Conservation (phyloP, 2,888 invertebrate species). For the Leucania comma region DNA sequence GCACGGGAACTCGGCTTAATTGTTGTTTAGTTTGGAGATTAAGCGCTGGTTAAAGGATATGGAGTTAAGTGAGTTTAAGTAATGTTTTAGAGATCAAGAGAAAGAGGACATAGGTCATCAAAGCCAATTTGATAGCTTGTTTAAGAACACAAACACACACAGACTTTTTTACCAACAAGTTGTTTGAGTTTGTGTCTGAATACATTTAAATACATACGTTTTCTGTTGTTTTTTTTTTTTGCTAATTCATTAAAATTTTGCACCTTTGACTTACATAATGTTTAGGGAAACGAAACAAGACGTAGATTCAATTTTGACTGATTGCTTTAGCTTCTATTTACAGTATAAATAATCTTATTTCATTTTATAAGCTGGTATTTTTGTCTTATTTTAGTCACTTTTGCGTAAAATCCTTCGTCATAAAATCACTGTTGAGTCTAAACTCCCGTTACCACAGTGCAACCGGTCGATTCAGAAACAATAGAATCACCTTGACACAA, state of each 20-base stretch:
- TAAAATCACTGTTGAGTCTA: neutral
- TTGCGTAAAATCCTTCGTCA: neutral
- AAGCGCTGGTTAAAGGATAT: slow-evolving; percentile 30
- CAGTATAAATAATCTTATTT: too few species aligned
- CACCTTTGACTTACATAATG: too few species aligned
- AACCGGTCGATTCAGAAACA: slow-evolving; percentile 74
- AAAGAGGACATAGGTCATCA: neutral
- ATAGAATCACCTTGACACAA: slow-evolving; percentile 88
- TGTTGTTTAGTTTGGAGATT: slow-evolving; percentile 39
- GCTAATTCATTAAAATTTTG: too few species aligned
- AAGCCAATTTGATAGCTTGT: neutral
- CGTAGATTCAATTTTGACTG: too few species aligned
- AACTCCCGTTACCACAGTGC: slow-evolving; percentile 50
- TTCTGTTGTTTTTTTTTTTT: too few species aligned
- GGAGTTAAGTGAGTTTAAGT: slow-evolving; percentile 32
- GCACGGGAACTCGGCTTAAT: slow-evolving; percentile 48
- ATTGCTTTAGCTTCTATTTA: too few species aligned
- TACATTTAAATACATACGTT: too few species aligned
- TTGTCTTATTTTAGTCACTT: too few species aligned
- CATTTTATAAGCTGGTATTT: too few species aligned
- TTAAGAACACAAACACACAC: neutral
- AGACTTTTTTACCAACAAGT: too few species aligned
- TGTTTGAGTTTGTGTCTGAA: too few species aligned
- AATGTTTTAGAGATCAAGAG: neutral
- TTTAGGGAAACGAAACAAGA: too few species aligned